Percentiles rank a stretch among this genome's conserved stretches.
Evolutionary conservation across 2,797 vertebrate genomes (phyloP).

Genomic region (Fistularia tabacaria): DNA sequence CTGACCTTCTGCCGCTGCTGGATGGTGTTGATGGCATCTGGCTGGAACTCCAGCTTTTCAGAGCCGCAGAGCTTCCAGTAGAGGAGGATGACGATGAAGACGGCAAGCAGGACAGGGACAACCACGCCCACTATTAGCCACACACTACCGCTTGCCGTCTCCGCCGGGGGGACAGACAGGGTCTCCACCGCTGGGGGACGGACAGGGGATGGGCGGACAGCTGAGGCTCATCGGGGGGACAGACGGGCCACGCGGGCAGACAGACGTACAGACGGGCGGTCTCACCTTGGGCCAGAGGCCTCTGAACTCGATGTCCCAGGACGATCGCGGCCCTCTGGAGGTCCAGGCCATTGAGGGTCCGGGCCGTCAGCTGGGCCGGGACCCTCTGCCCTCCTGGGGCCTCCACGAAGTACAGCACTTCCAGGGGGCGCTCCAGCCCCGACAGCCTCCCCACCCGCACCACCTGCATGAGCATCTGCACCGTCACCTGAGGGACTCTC

Average conservation of each 20-base stretch:
- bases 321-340: constrained; percentile 93
- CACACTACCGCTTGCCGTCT: constrained; percentile 86
- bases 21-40: constrained; percentile 90
- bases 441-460: constrained; percentile 83
- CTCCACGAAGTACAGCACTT: constrained; percentile 94
- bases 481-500: too few species aligned
- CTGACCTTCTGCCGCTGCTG: constrained; percentile 97
- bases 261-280: background rate
- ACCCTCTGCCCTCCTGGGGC: constrained; percentile 84
- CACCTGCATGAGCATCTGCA: constrained; percentile 76
- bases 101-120: constrained; percentile 87
- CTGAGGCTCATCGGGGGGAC: background rate
- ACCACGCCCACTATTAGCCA: constrained; percentile 94
- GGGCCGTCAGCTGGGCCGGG: constrained; percentile 79
- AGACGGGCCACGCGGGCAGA: too few species aligned
- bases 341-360: constrained; percentile 87
- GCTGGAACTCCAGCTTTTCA: constrained; percentile 96
- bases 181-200: constrained; percentile 83
- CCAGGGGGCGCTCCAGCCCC: constrained; percentile 81
- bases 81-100: constrained; percentile 90
- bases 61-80: constrained; percentile 98
- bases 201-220: background rate
- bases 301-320: constrained; percentile 88
- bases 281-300: constrained; percentile 90
- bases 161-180: constrained; percentile 74